Evolutionary conservation across 2,797 vertebrate genomes (phyloP).

Genomic region (Syndactyla subalaris): DNA sequence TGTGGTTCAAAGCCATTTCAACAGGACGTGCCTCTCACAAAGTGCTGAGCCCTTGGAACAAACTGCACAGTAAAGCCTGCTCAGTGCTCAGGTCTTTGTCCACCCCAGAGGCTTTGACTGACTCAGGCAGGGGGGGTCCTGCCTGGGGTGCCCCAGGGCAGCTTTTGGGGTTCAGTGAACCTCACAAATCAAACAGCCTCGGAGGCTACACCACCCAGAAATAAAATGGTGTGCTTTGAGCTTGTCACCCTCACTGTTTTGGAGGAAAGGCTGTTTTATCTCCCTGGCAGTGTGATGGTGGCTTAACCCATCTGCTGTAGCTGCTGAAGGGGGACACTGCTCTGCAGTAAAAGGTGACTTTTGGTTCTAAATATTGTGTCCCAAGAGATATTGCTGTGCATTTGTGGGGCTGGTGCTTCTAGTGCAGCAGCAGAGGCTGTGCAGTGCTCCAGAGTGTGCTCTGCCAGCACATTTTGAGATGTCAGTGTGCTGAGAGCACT

Average conservation of each 20-base stretch:
- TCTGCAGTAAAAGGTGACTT: background rate
- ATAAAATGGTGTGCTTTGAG: background rate
- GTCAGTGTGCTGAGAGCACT: background rate
- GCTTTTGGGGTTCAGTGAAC: background rate
- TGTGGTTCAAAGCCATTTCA: background rate
- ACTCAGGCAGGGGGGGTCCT: background rate
- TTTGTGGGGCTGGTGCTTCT: background rate
- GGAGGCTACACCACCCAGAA: background rate
- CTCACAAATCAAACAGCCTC: background rate
- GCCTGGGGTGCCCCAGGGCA: background rate
- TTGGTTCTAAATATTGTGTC: background rate
- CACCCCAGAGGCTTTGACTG: background rate
- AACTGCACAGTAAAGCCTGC: background rate
- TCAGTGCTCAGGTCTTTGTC: background rate
- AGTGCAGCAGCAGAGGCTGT: background rate
- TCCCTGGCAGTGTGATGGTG: background rate
- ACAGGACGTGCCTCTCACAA: rapidly evolving
- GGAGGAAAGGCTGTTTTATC: background rate
- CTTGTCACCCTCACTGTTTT: background rate
- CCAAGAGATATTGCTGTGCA: rapidly evolving
- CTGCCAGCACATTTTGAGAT: background rate
- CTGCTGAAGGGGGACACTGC: background rate
- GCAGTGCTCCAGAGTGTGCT: background rate
- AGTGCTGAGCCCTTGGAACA: background rate
- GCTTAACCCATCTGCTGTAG: background rate